Evolutionary conservation across 1,140 invertebrate genomes (phyloP), one percentile per base, ranked within the genome.

Genomic region (Euwallacea fornicatus): DNA sequence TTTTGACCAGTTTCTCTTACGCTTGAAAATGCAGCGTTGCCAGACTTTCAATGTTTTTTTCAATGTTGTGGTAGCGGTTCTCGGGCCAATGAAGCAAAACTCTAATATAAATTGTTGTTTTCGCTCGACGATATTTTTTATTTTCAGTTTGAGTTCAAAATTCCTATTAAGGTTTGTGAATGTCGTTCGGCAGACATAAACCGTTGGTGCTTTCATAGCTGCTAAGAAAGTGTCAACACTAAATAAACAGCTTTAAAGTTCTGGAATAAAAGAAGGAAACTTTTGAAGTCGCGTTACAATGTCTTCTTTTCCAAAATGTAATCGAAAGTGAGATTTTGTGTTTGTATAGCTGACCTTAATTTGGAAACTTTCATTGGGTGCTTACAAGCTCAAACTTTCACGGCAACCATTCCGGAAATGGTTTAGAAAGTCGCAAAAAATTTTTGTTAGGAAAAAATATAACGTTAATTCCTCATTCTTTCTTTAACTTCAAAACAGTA

Each of bases 231-330:
- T 59, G 56, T n/a, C 56, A 59, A 59, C 56, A 59, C 21, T 6
- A 59, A 33, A 16, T 59, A 59, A 59, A 59, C 56, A 59, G 56
- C 56, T 59, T 41, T 59, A 33, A 59, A 59, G 56, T 50, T 50
- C 46, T 50, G 9, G 6, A 13, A 50, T 50, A 50, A 50, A 50
- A 50, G 46, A 13, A 6, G 46, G 7, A 50, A 50, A 50, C 46
- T 50, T 50, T 2, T 33, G 21, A 33, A 33, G 21, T 33, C 21
- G 21, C 21, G 21, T 33, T 33, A 33, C 21, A 33, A 33, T 33
- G 21, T 33, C 21, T 33, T 33, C 21, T 33, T 33, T 33, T 33
- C 21, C 21, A 33, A 33, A 33, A 33, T 33, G 21, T 33, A 33
- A 33, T 33, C 21, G 21, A 33, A 33, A 33, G 21, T 33, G 21